phyloP scores from a whole-genome alignment of 2,888 invertebrate genomes.

The Drosophila atripex region DNA sequence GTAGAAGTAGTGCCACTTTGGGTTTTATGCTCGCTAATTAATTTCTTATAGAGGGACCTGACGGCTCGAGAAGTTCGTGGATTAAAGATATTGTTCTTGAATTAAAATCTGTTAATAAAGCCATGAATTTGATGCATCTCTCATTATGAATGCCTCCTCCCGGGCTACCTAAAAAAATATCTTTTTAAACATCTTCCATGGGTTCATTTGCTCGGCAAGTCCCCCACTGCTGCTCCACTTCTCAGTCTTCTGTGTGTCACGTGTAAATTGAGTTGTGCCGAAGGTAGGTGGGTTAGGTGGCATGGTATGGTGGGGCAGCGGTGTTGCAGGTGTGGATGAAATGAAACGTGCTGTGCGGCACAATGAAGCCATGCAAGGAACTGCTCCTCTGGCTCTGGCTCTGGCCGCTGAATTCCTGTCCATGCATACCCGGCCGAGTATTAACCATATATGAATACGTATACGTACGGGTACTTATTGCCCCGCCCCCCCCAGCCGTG shows the following conservation, averaged over 20 bases:
- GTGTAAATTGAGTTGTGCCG: conserved; percentile 75
- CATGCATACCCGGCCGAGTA: conserved; percentile 30
- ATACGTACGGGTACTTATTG: conserved; percentile 18
- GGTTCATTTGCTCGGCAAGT: conserved; percentile 62
- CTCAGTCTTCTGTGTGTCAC: conserved; percentile 62
- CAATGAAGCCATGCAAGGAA: conserved; percentile 76
- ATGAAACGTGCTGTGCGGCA: conserved; percentile 78
- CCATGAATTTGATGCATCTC: neutral
- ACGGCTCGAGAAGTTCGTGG: neutral
- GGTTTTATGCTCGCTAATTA: neutral
- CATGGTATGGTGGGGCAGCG: conserved; percentile 3
- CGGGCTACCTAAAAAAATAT: conserved; percentile 11
- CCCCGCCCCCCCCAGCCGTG: neutral
- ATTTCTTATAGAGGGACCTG: neutral
- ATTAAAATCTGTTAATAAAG: neutral
- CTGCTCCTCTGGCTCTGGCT: no score
- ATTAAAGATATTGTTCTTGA: neutral
- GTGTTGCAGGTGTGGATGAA: conserved; percentile 61
- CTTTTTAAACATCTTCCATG: conserved; percentile 28
- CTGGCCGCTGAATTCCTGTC: conserved; percentile 15
- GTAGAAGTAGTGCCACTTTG: conserved; percentile 5
- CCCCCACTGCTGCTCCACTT: conserved; percentile 16
- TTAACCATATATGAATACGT: conserved; percentile 24
- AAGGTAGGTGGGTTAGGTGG: conserved; percentile 23
- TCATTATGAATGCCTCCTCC: neutral